A percentile compares a stretch with the other conserved stretches of the same genome.
Conservation (phyloP, 2,113 vertebrate genomes). For the Corythoichthys haematopterus region DNA sequence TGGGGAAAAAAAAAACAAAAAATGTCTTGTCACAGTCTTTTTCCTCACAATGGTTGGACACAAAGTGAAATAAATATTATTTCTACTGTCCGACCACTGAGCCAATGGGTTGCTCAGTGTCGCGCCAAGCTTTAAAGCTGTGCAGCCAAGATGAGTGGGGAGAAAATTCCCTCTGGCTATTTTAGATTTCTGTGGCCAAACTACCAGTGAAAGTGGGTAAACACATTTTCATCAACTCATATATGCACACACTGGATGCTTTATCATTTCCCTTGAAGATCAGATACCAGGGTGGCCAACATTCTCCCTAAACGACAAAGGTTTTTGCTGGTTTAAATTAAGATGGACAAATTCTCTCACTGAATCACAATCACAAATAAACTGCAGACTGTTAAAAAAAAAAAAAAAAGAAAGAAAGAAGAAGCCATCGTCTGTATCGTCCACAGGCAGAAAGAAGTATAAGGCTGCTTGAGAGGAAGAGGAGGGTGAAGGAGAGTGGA, state of each 20-base stretch:
- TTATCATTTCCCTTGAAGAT: constrained; percentile 2
- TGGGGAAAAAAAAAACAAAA: constrained; percentile 43
- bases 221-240: constrained; percentile 38
- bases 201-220: constrained; percentile 25
- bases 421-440: constrained; percentile 26
- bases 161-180: constrained; percentile 21
- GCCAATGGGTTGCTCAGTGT: constrained; percentile 52
- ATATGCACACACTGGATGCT: constrained; percentile 7
- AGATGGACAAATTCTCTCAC: constrained; percentile 45
- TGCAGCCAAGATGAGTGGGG: constrained; percentile 13
- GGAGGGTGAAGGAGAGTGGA: background rate
- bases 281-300: constrained; percentile 20
- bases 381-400: constrained; percentile 24
- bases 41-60: constrained; percentile 62
- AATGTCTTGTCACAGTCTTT: constrained; percentile 42
- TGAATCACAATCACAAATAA: constrained; percentile 42
- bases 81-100: constrained; percentile 35
- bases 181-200: constrained; percentile 24
- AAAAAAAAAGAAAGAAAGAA: background rate
- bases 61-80: constrained; percentile 68
- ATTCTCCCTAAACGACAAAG: constrained; percentile 34
- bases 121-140: constrained; percentile 28
- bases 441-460: constrained; percentile 39
- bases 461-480: constrained; percentile 53
- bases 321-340: constrained; percentile 45